phyloP scores from a whole-genome alignment of 2,888 invertebrate species.

The Alcis repandata region DNA sequence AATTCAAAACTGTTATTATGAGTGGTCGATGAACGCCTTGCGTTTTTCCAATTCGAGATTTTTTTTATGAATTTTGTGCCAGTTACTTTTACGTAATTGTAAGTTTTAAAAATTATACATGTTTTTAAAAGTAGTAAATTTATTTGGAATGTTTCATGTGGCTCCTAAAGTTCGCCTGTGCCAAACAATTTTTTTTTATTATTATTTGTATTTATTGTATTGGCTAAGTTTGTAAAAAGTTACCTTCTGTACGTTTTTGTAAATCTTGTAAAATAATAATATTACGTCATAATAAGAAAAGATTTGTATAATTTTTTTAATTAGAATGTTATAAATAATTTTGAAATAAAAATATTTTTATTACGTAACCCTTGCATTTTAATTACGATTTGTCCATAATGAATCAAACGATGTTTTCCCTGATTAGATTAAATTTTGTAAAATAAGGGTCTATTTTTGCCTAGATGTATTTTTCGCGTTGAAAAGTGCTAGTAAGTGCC shows the following conservation, averaged over 20 bases:
- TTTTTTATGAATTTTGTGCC: slow-evolving; percentile 80
- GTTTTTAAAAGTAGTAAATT: slow-evolving; percentile 46
- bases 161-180: slow-evolving; percentile 67
- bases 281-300: slow-evolving; percentile 57
- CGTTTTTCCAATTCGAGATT: slow-evolving; percentile 10
- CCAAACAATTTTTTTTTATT: slow-evolving; percentile 62
- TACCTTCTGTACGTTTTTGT: slow-evolving; percentile 71
- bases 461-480: too few species aligned
- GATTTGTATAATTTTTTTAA: slow-evolving; percentile 66
- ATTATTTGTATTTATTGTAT: slow-evolving; percentile 65
- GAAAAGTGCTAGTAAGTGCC: too few species aligned
- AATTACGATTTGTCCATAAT: not conserved
- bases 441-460: too few species aligned
- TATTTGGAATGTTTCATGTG: slow-evolving; percentile 52
- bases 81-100: slow-evolving; percentile 71
- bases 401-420: not conserved
- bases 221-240: slow-evolving; percentile 69
- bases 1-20: not conserved
- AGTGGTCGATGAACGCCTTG: not conserved
- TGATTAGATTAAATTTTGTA: not conserved
- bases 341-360: slow-evolving; percentile 76
- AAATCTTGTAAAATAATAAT: slow-evolving; percentile 67
- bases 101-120: slow-evolving; percentile 42
- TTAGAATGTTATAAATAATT: slow-evolving; percentile 70
- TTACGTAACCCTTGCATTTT: slow-evolving; percentile 48